Conservation (phyloP, 2,797 vertebrate genomes). For the Leptoclinus maculatus region DNA sequence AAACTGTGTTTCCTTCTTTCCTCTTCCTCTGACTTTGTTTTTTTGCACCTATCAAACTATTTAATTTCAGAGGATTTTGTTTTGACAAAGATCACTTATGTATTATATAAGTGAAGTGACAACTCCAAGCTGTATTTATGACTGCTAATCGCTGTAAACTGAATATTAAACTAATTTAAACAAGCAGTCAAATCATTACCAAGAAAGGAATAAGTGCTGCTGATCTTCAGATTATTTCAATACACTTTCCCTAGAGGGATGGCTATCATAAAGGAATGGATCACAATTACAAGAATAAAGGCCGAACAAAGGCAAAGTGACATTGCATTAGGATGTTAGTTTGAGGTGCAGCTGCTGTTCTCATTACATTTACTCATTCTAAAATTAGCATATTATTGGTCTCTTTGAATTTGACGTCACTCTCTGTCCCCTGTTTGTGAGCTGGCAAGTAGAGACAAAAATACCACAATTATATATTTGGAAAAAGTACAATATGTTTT, state of each 20-base stretch:
- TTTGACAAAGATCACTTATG: not conserved
- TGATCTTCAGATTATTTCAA: not conserved
- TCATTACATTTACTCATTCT: not conserved
- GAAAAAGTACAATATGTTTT: not conserved
- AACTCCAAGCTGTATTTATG: not conserved
- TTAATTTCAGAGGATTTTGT: not conserved
- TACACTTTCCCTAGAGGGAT: not conserved
- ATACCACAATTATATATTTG: not conserved
- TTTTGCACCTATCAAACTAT: not conserved
- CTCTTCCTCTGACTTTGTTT: not conserved
- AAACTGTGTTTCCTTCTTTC: not conserved
- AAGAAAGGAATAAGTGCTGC: not conserved
- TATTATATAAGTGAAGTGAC: not conserved
- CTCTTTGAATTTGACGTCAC: not conserved
- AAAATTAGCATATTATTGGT: not conserved
- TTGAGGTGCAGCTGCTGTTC: not conserved
- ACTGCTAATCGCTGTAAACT: not conserved
- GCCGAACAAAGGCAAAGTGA: constrained; percentile 1
- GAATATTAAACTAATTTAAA: not conserved
- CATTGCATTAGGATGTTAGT: not conserved
- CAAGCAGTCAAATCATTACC: not conserved
- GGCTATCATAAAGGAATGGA: not conserved
- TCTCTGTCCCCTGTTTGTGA: not conserved
- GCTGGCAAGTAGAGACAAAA: not conserved
- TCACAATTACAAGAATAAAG: not conserved